A percentile compares a stretch with the other conserved stretches of the same genome.
These are phyloP conservation scores for Otus sunia DNA, from an alignment of 2,113 vertebrate genomes.

Conservation along the genomic window DNA sequence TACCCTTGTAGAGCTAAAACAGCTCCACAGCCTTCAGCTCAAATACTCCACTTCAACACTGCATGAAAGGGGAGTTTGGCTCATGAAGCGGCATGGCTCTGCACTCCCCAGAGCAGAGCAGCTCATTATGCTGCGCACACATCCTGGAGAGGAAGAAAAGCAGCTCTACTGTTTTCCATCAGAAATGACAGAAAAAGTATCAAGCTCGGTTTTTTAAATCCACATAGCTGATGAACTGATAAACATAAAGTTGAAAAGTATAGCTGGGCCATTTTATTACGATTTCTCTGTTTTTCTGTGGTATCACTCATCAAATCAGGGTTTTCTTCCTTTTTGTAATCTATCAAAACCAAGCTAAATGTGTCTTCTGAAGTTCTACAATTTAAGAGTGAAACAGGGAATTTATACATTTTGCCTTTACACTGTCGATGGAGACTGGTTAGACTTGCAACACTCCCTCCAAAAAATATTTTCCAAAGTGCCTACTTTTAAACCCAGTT, in stretches of 20 bases:
- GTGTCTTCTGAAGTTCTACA: background rate
- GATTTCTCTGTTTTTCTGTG: background rate
- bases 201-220: background rate
- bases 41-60: background rate
- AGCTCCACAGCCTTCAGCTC: background rate
- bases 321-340: background rate
- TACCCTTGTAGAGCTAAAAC: background rate
- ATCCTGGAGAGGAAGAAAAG: constrained; percentile 25
- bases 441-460: background rate
- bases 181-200: constrained; percentile 56
- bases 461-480: background rate
- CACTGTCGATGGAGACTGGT: background rate
- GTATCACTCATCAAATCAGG: background rate
- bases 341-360: background rate
- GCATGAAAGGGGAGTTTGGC: background rate
- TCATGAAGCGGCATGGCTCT: background rate
- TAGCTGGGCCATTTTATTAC: background rate
- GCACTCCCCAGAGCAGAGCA: background rate
- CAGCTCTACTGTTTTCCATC: constrained; percentile 51
- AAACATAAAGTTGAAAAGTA: constrained; percentile 1
- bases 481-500: background rate
- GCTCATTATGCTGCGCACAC: background rate
- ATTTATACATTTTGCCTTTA: background rate
- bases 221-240: constrained; percentile 26
- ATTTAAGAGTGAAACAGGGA: background rate